These are phyloP conservation scores for Salvelinus sp. DNA, from an alignment of 2,113 vertebrate species.

Conservation along the genomic window DNA sequence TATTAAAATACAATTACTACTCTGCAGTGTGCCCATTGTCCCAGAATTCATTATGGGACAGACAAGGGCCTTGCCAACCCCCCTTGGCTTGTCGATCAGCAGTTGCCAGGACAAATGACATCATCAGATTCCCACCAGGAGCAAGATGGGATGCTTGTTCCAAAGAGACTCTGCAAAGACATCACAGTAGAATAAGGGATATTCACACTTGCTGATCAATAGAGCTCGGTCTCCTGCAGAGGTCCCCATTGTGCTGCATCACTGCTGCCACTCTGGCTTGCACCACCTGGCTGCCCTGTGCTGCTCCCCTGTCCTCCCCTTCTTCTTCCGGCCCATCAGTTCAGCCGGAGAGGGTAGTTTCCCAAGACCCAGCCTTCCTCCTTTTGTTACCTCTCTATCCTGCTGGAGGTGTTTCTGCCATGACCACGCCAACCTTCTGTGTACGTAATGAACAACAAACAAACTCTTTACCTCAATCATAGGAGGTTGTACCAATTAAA, in stretches of 20 bases:
- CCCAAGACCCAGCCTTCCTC: not conserved
- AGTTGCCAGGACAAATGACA: conserved; percentile 46
- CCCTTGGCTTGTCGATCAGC: conserved; percentile 25
- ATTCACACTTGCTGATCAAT: conserved; percentile 39
- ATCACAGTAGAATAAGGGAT: not conserved
- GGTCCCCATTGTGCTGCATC: conserved; percentile 44
- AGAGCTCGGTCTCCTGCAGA: conserved; percentile 41
- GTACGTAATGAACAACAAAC: not conserved
- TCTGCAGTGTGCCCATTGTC: conserved; percentile 11
- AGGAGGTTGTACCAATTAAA: not conserved
- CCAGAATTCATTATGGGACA: conserved; percentile 24
- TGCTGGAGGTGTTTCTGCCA: not conserved
- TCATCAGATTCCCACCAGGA: conserved; percentile 48
- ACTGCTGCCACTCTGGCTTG: conserved; percentile 23
- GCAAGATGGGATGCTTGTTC: conserved; percentile 31
- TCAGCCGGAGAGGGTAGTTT: conserved; percentile 35
- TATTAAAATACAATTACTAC: conserved; percentile 4
- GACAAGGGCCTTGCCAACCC: not conserved
- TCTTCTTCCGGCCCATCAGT: conserved; percentile 30
- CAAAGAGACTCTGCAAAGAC: conserved; percentile 18
- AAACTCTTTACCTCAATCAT: not conserved
- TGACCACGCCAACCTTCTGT: not conserved
- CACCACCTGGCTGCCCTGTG: not conserved
- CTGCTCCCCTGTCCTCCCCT: conserved; percentile 16
- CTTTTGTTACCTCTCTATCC: not conserved